These are phyloP conservation scores for Muntiacus reevesi DNA, from an alignment of 2,113 vertebrate genomes.

Conservation along the genomic window DNA sequence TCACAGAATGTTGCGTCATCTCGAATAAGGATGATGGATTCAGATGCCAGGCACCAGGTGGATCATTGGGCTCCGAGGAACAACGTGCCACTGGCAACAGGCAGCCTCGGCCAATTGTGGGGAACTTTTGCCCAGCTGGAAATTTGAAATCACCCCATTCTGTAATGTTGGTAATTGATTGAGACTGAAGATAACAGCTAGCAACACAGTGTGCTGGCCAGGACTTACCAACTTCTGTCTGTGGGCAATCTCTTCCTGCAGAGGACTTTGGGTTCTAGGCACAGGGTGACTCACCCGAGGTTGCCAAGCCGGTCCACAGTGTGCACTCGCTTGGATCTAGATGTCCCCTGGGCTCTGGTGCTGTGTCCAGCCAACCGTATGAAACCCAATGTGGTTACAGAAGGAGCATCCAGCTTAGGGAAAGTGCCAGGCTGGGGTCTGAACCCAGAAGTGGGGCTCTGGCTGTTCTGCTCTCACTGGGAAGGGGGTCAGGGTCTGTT, in stretches of 20 bases:
- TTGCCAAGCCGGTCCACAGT: too few relatives aligned
- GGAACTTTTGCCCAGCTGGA: neutral
- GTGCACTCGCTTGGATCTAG: neutral
- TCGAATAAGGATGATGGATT: neutral
- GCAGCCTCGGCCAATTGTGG: neutral
- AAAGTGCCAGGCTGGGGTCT: neutral
- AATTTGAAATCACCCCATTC: neutral
- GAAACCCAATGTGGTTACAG: neutral
- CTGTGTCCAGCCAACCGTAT: neutral
- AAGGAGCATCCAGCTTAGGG: neutral
- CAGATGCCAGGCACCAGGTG: neutral
- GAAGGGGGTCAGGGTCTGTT: neutral
- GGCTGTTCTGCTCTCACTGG: neutral
- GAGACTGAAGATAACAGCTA: neutral
- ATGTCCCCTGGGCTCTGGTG: neutral
- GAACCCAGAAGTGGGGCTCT: neutral
- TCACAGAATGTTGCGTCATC: rapidly evolving
- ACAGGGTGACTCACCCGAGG: neutral
- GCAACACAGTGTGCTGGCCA: neutral
- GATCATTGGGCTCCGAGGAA: neutral
- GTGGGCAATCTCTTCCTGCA: too few relatives aligned
- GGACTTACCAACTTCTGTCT: neutral
- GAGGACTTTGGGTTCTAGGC: neutral
- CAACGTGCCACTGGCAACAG: neutral
- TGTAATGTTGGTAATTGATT: neutral